Base-by-base conservation (phyloP, 2,113 vertebrate species). In the Pluvialis apricaria region DNA sequence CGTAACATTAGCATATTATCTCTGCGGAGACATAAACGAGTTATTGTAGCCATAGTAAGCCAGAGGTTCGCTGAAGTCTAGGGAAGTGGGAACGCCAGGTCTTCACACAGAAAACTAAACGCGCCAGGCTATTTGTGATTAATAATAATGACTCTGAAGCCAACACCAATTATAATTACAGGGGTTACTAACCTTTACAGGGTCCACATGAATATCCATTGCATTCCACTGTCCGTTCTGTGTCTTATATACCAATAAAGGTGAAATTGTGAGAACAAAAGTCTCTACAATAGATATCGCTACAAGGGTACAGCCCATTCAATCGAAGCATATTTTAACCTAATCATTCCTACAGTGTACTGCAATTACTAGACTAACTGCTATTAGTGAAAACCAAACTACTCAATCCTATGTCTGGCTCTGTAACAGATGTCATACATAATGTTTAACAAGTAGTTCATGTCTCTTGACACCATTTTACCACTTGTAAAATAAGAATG, bases 381-480 rank as follows among this genome's bases (percentile, higher is more conserved):
- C 78, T 96, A 87, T 82, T 91, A 95, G 47, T 55, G 49, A 94
- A 96, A 96, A 82, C 22, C 57, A 40, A 76, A 61, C 89, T 76
- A 87, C 64, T 91, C 86, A 90, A 2, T 91, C 93, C 94, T 73
- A 11, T 79, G 87, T 84, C 86, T 95, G 84, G 89, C 84, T 96
- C 87, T 47, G 51, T 82, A 95, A 94, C 96, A 97, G 96, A 96
- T 96, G 90, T 92, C 89, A 92, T 86, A 85, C 73, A 80, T 94
- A 95, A 91, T 88, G 89, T 97, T 96, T 96, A 94, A 90, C 87
- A 92, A 88, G 91, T 73, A 96, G 91, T 96, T 95, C 94, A 34
- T 77, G 91, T 96, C 92, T 96, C 86, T 95, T 94, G 95, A 95
- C 94, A 96, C 79, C 81, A 89, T 88, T 95, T 94, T 95, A 83